These are phyloP conservation scores for Tiliqua scincoides DNA, from an alignment of 2,113 vertebrate genomes.

Conservation along the genomic window DNA sequence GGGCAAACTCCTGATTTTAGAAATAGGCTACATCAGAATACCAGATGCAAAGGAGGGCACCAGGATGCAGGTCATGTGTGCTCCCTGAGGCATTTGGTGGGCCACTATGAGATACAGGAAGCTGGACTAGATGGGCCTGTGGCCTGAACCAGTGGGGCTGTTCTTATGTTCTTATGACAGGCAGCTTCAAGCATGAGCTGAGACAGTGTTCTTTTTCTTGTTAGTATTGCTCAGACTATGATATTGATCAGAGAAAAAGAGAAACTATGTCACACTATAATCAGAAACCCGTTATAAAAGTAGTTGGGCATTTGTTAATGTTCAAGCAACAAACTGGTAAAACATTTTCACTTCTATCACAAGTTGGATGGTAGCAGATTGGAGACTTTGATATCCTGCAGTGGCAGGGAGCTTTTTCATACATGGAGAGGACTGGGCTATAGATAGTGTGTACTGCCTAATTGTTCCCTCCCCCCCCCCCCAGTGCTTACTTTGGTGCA, in stretches of 20 bases:
- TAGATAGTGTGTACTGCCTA: background rate
- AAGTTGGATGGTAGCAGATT: too few species aligned
- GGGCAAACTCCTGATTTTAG: too few species aligned
- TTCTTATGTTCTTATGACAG: too few species aligned
- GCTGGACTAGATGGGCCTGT: too few species aligned
- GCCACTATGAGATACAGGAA: too few species aligned
- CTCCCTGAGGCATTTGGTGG: too few species aligned
- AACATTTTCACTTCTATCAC: background rate
- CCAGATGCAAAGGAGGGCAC: too few species aligned
- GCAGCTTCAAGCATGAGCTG: too few species aligned
- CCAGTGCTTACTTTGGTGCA: background rate
- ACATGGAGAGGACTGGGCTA: background rate
- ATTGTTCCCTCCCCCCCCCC: background rate
- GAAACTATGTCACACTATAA: background rate
- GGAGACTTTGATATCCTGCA: background rate
- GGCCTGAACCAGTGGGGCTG: too few species aligned
- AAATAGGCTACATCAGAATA: too few species aligned
- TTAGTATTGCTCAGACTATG: slow-evolving; percentile 15
- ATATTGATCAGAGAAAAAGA: background rate
- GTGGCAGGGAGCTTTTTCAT: background rate
- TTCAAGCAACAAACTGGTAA: background rate
- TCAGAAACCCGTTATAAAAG: background rate
- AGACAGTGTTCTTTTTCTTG: slow-evolving; percentile 7
- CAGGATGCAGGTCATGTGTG: too few species aligned
- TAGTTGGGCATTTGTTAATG: background rate